Evolutionary conservation across 53 echinoderm and acorn worm species (phyloP).

Genomic region (Pentamera pediparva): DNA sequence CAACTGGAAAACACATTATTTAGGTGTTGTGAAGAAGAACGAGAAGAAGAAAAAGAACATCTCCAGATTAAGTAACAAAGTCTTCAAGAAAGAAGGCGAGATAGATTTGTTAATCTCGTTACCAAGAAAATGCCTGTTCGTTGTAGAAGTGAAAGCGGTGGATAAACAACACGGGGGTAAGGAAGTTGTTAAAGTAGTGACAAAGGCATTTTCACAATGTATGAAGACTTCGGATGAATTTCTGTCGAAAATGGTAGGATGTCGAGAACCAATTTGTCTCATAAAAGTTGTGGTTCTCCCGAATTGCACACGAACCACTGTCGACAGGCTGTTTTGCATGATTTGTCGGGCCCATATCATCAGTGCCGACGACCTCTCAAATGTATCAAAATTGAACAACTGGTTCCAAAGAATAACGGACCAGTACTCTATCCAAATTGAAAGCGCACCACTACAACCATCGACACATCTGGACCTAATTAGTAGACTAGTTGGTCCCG

Average conservation of each 20-base stretch:
- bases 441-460: background rate
- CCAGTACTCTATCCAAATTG: background rate
- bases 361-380: background rate
- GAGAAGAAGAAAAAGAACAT: background rate
- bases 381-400: background rate
- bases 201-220: background rate
- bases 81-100: background rate
- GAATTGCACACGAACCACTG: too few species aligned
- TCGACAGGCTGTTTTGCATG: background rate
- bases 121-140: background rate
- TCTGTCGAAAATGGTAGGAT: background rate
- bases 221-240: background rate
- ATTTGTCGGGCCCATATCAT: background rate
- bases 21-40: background rate
- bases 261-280: background rate
- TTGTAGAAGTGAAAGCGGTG: slow-evolving; percentile 12
- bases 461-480: background rate
- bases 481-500: slow-evolving; percentile 4
- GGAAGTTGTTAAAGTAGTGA: background rate
- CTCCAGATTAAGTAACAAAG: background rate
- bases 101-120: background rate
- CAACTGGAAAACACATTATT: background rate
- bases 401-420: background rate
- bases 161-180: too few species aligned
- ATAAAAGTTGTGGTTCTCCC: slow-evolving; percentile 4